phyloP scores from a whole-genome alignment of 2,113 vertebrate species.

The Odontophorus gujanensis region DNA sequence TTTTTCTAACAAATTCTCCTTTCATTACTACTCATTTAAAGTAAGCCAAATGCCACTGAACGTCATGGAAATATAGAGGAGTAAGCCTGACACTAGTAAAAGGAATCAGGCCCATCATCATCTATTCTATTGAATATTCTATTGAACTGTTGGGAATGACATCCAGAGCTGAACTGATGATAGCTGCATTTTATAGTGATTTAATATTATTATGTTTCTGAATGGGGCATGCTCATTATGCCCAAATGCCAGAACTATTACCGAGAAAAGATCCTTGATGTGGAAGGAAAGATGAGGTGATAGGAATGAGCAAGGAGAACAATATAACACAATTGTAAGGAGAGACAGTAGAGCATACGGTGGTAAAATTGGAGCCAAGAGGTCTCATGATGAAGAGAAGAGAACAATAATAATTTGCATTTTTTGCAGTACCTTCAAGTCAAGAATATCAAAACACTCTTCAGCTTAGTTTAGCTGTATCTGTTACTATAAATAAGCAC shows the following conservation, averaged over 20 bases:
- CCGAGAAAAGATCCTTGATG: conserved; percentile 15
- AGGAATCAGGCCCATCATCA: background rate
- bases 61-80: background rate
- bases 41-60: background rate
- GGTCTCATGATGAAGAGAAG: background rate
- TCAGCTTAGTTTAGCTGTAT: background rate
- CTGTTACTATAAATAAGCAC: background rate
- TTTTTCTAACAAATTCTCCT: background rate
- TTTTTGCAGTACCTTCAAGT: conserved; percentile 13
- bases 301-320: background rate
- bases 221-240: background rate
- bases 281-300: conserved; percentile 18
- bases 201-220: conserved; percentile 33
- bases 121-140: conserved; percentile 14
- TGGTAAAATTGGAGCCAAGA: conserved; percentile 28
- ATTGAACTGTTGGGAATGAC: background rate
- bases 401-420: conserved; percentile 33
- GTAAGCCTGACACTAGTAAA: background rate
- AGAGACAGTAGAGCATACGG: background rate
- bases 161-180: background rate
- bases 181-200: conserved; percentile 3
- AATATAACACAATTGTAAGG: conserved; percentile 3
- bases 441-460: background rate
- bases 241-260: conserved; percentile 26
- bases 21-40: background rate